Percentiles rank a stretch among this genome's conserved stretches.
Evolutionary conservation across 1,140 invertebrate species (phyloP).

Genomic region (Ceratina japonica): DNA sequence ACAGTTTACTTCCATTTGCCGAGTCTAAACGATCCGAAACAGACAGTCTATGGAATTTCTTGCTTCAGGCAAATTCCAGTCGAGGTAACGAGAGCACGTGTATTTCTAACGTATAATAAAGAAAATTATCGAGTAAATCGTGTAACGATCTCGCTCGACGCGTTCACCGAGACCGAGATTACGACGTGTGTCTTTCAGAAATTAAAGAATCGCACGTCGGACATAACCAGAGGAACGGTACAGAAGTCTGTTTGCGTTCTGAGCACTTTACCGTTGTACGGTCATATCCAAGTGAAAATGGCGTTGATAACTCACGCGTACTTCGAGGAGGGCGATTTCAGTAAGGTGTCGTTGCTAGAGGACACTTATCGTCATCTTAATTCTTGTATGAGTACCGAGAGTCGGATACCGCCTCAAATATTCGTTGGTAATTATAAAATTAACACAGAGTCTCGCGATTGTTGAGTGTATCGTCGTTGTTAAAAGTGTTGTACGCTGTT

Average conservation of each 20-base stretch:
- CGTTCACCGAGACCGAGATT: no score
- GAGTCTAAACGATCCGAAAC: conserved; percentile 88
- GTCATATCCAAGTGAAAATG: conserved; percentile 96
- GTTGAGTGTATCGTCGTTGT: neutral
- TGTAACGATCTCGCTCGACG: no score
- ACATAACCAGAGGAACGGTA: conserved; percentile 96
- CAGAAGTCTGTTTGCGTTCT: conserved; percentile 96
- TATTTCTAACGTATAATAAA: neutral
- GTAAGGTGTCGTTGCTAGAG: conserved; percentile 92
- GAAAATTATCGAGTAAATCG: neutral
- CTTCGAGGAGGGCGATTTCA: conserved; percentile 97
- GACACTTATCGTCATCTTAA: conserved; percentile 97
- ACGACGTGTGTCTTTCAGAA: conserved; percentile 82
- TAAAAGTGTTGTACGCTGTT: no score
- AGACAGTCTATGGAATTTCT: conserved; percentile 97
- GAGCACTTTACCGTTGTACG: conserved; percentile 93
- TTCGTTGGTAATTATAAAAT: conserved; percentile 85
- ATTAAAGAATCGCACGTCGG: conserved; percentile 95
- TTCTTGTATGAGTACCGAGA: conserved; percentile 86
- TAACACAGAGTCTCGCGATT: neutral
- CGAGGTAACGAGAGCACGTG: conserved; percentile 82
- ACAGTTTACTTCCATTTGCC: conserved; percentile 98
- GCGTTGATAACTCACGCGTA: conserved; percentile 97
- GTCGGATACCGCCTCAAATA: conserved; percentile 85
- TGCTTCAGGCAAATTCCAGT: conserved; percentile 99